These are phyloP conservation scores for Hippasteria phrygiana DNA, from an alignment of 53 echinoderm and acorn worm species.

Conservation along the genomic window DNA sequence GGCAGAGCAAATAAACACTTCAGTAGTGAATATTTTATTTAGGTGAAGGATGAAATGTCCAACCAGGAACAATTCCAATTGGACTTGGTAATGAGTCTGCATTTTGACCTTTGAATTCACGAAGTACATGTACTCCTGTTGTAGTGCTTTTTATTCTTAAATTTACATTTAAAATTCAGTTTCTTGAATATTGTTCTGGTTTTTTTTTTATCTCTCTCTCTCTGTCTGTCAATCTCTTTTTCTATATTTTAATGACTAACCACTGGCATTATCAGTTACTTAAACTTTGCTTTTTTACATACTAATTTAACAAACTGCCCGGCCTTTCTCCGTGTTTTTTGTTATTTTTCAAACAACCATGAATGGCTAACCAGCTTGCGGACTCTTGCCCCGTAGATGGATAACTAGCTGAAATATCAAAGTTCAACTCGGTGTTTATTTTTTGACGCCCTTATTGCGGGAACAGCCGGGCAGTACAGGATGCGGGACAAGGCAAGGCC, in stretches of 20 bases:
- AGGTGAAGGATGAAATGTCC: background rate
- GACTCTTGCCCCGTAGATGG: background rate
- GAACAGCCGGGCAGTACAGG: background rate
- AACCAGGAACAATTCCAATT: background rate
- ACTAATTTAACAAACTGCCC: background rate
- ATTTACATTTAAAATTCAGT: background rate
- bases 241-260: background rate
- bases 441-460: constrained; percentile 31
- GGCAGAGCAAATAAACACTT: constrained; percentile 12
- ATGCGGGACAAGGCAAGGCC: constrained; percentile 20
- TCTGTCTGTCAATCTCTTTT: no score
- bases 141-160: background rate
- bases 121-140: no score
- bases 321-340: background rate
- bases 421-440: constrained; percentile 63
- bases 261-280: background rate
- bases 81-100: background rate
- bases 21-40: constrained; percentile 10
- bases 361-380: background rate
- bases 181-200: no score
- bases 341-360: background rate
- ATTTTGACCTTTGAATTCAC: background rate
- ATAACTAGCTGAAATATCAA: constrained; percentile 57
- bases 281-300: constrained; percentile 2
- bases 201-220: no score